Conservation (phyloP, 2,888 invertebrate genomes). For the Melieria picta region DNA sequence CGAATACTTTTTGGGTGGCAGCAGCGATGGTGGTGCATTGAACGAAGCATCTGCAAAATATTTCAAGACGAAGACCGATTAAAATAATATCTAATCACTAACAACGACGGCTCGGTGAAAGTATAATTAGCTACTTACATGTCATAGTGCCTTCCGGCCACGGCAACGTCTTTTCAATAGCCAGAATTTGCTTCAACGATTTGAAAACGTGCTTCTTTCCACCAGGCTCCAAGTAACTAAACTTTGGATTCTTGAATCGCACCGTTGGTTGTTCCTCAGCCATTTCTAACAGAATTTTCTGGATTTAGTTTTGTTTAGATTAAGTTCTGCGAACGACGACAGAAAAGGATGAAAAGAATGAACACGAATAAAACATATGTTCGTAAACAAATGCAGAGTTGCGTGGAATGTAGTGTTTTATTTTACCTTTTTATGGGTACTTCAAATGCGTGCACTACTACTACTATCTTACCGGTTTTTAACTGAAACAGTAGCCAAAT, state of each 20-base stretch:
- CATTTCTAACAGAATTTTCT: conserved; percentile 11
- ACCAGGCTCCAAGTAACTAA: conserved; percentile 50
- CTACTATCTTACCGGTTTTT: too few species aligned
- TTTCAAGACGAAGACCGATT: conserved; percentile 19
- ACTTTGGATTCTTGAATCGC: conserved; percentile 54
- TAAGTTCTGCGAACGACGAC: too few species aligned
- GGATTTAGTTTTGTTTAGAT: background rate
- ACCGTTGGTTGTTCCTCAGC: conserved; percentile 35
- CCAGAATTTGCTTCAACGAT: conserved; percentile 87
- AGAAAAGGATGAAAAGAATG: too few species aligned
- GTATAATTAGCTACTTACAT: conserved; percentile 58
- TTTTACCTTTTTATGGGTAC: too few species aligned
- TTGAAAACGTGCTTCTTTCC: conserved; percentile 86
- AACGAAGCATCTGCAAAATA: conserved; percentile 79
- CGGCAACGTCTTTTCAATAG: conserved; percentile 80
- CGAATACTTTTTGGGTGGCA: conserved; percentile 92
- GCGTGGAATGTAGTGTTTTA: too few species aligned
- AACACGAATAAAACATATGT: too few species aligned
- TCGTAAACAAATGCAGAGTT: too few species aligned
- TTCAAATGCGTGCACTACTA: too few species aligned
- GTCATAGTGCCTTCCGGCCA: conserved; percentile 82
- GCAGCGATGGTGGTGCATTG: conserved; percentile 91
- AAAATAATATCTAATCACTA: background rate
- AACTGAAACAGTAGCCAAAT: too few species aligned
- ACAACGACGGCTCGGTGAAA: background rate